These are phyloP conservation scores for Myrmecophaga tridactyla DNA, from an alignment of 2,113 vertebrate genomes.

Conservation along the genomic window DNA sequence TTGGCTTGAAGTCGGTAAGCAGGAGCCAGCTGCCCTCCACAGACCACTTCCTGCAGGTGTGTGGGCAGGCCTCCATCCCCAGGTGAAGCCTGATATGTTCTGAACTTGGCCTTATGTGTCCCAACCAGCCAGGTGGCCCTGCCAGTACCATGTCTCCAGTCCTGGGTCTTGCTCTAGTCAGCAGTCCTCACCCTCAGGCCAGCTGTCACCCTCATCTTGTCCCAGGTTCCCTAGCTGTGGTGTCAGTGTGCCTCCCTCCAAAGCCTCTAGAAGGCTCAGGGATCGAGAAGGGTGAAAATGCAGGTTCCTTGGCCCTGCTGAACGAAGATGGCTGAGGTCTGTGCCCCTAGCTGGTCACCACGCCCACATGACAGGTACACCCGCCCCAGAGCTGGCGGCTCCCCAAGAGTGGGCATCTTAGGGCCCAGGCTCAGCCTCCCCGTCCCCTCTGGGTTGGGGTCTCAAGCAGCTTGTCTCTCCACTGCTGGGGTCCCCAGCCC, in stretches of 20 bases:
- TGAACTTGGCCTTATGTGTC: neutral
- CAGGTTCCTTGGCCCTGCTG: neutral
- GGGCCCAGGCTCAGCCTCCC: too few species aligned
- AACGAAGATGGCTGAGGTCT: neutral
- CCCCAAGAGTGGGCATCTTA: too few species aligned
- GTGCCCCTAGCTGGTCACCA: neutral
- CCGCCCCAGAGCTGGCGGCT: fast-evolving
- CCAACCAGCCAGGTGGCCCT: neutral
- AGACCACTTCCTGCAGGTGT: neutral
- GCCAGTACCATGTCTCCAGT: neutral
- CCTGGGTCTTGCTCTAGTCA: too few species aligned
- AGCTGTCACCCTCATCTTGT: fast-evolving
- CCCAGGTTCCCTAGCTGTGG: neutral
- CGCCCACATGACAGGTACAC: neutral
- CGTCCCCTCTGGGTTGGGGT: too few species aligned
- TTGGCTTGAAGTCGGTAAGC: too few species aligned
- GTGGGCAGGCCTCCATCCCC: fast-evolving
- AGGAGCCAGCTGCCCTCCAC: fast-evolving
- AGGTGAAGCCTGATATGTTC: fast-evolving
- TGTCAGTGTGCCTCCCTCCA: neutral
- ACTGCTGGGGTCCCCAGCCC: fast-evolving
- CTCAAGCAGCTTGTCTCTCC: neutral
- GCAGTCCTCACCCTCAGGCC: fast-evolving
- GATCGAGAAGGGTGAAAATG: fast-evolving
- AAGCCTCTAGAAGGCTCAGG: neutral